Evolutionary conservation across 2,797 vertebrate genomes (phyloP), one percentile per base, ranked within the genome.

Genomic region (Sylvia borin): DNA sequence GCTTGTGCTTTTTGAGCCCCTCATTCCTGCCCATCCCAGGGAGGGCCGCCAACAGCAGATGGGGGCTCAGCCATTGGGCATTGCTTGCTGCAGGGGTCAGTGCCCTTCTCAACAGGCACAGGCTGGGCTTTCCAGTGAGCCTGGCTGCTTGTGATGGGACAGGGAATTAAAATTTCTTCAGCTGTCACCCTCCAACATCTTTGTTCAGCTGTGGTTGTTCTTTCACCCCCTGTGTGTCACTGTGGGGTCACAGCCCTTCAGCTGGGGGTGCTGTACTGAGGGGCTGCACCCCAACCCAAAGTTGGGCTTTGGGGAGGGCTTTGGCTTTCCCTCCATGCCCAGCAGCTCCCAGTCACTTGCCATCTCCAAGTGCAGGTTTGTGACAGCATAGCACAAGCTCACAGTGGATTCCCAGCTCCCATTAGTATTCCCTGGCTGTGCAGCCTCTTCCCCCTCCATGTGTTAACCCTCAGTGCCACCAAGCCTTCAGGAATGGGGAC

Each of bases 311-410:
- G 66, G 6, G 17, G 29, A 5, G 51, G 31, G 55, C 47, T 80
- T 34, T 57, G 76, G 36, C 3, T 1, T 66, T 70, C 22, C 20
- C 55, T 11, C 20, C 0, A 0, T 10, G 11, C 78, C 10, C 6
- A 27, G 27, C 0, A 0, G 31, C n/a, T 71, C 1, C 0, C 11
- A 6, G 51, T 48, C 55, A 1, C 66, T 60, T 64, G 25, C 48
- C 57, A 31, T 45, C 14, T 0, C 34, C 0, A 1, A 48, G 79
- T 1, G 36, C 40, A 31, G 87, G 55, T 51, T 62, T 81, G 84
- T 94, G 85, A 45, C 48, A 9, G 73, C 80, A 5, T 3, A 24
- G 88, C 32, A 17, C 6, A 3, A 66, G 48, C 70, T 80, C 38
- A 34, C 17, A 0, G 5, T 20, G 4, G 11, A 13, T 40, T 65